Evolutionary conservation across 2,888 invertebrate genomes (phyloP).

Genomic region (Chymomyza fuscimana): DNA sequence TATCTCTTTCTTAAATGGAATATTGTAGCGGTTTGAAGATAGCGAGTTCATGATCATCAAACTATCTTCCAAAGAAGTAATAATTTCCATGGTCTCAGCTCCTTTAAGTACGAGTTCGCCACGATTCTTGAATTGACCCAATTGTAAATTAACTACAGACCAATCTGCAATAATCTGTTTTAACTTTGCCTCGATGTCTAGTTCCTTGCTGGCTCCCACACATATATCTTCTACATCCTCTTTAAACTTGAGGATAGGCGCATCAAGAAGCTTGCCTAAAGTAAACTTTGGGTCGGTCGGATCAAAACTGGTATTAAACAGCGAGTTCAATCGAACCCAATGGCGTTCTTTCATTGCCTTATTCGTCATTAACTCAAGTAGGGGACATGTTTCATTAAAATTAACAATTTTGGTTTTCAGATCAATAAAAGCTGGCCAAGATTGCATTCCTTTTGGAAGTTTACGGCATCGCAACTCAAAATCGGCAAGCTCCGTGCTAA

Average conservation of each 20-base stretch:
- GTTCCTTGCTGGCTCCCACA: slow-evolving; percentile 98
- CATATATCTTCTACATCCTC: slow-evolving; percentile 99
- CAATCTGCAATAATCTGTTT: slow-evolving; percentile 97
- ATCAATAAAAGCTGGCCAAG: slow-evolving; percentile 98
- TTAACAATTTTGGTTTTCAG: slow-evolving; percentile 97
- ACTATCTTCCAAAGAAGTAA: slow-evolving; percentile 96
- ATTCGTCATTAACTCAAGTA: slow-evolving; percentile 97
- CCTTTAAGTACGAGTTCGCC: slow-evolving; percentile 95
- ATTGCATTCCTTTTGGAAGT: slow-evolving; percentile 93
- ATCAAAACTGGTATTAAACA: slow-evolving; percentile 91
- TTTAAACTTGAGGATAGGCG: slow-evolving; percentile 93
- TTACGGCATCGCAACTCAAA: slow-evolving; percentile 98
- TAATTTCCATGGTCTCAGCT: slow-evolving; percentile 96
- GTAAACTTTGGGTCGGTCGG: slow-evolving; percentile 97
- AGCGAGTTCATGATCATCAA: slow-evolving; percentile 97
- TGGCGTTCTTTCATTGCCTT: slow-evolving; percentile 98
- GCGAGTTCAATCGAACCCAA: slow-evolving; percentile 94
- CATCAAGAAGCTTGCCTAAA: slow-evolving; percentile 95
- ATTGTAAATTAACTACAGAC: slow-evolving; percentile 95
- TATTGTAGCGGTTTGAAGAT: slow-evolving; percentile 96
- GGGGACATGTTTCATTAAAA: slow-evolving; percentile 98
- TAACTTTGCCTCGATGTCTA: slow-evolving; percentile 97
- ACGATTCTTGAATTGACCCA: slow-evolving; percentile 96
- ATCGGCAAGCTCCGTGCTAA: slow-evolving; percentile 97
- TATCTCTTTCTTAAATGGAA: slow-evolving; percentile 97